A percentile compares a stretch with the other conserved stretches of the same genome.
Conservation (phyloP, 2,888 invertebrate genomes). For the Crocallis elinguaria region DNA sequence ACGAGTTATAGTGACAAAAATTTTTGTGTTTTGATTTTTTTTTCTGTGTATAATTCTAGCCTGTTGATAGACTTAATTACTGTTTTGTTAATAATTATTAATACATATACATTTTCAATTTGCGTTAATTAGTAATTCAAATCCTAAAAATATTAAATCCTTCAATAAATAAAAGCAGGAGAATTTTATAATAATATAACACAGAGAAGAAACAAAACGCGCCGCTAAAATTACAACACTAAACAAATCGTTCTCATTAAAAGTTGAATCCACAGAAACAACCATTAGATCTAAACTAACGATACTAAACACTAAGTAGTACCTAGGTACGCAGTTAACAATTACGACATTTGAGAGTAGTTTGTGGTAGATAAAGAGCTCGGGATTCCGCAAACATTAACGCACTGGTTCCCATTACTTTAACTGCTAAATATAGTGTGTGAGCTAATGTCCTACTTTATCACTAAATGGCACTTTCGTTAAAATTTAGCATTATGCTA, state of each 20-base stretch:
- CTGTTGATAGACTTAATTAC: too few relatives aligned
- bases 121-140: too few relatives aligned
- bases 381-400: constrained; percentile 16
- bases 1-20: too few relatives aligned
- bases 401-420: constrained; percentile 13
- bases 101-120: too few relatives aligned
- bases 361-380: constrained; percentile 18
- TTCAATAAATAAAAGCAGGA: too few relatives aligned
- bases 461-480: too few relatives aligned
- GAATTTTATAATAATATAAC: background rate
- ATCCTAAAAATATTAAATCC: too few relatives aligned
- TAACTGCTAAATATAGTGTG: constrained; percentile 2
- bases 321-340: constrained; percentile 1
- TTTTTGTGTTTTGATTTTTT: too few relatives aligned
- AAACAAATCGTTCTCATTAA: constrained; percentile 6
- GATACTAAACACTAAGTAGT: constrained; percentile 10
- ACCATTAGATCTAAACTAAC: constrained; percentile 1
- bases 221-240: background rate
- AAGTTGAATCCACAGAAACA: constrained; percentile 2
- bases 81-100: too few relatives aligned
- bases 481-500: too few relatives aligned
- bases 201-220: background rate
- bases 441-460: background rate
- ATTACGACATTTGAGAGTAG: constrained; percentile 17
- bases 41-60: too few relatives aligned